Evolutionary conservation across 2,113 vertebrate species (phyloP).

Genomic region (Nothocercus julius): DNA sequence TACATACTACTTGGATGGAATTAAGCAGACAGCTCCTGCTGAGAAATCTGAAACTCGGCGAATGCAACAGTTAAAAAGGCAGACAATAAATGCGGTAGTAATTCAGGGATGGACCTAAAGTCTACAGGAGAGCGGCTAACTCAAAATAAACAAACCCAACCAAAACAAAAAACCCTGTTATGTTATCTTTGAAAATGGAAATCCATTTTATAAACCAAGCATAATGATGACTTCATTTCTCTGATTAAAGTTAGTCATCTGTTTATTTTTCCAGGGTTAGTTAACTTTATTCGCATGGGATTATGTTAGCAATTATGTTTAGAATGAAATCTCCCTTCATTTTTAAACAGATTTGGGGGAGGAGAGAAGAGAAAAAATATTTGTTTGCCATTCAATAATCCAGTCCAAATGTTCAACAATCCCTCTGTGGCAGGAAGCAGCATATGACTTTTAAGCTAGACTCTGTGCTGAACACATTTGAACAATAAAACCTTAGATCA

Average conservation of each 20-base stretch:
- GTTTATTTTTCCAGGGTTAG: conserved; percentile 91
- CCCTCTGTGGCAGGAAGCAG: conserved; percentile 77
- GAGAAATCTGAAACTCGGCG: conserved; percentile 77
- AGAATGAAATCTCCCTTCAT: conserved; percentile 65
- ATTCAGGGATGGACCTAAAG: conserved; percentile 56
- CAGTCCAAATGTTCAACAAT: conserved; percentile 72
- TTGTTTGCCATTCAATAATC: conserved; percentile 64
- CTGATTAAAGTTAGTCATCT: conserved; percentile 87
- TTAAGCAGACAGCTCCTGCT: conserved; percentile 81
- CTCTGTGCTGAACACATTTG: conserved; percentile 42
- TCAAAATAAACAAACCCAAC: conserved; percentile 52
- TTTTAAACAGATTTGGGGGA: conserved; percentile 65
- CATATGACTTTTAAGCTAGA: conserved; percentile 53
- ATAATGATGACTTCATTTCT: conserved; percentile 93
- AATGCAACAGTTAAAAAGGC: conserved; percentile 73
- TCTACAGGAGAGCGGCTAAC: conserved; percentile 47
- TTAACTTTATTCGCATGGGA: conserved; percentile 85
- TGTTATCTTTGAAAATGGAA: conserved; percentile 61
- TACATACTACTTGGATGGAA: conserved; percentile 71
- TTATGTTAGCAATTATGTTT: conserved; percentile 83
- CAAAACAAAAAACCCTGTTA: background rate
- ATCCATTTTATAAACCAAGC: conserved; percentile 85
- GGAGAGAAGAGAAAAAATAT: conserved; percentile 43
- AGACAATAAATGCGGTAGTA: conserved; percentile 58
- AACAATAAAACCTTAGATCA: conserved; percentile 63